Base-by-base conservation (phyloP, 2,888 invertebrate species). In the Encarsia formosa region DNA sequence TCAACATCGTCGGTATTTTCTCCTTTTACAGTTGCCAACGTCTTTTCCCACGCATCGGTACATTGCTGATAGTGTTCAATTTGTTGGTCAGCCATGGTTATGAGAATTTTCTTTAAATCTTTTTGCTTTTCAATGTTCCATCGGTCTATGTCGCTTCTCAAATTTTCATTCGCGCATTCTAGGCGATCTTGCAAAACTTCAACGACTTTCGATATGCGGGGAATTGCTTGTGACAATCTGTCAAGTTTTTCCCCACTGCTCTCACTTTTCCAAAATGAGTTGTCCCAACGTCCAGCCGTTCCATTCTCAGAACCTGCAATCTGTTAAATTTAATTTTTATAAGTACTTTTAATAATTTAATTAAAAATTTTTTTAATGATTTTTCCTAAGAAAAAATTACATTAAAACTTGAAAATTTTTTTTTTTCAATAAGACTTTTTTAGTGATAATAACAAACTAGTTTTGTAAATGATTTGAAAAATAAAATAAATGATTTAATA, bases 111-210 rank as follows among this genome's bases (percentile, higher is more conserved):
- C 65, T 83, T 83, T 44, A 86, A 68, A 68, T 84, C 84, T 26
- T 77, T 73, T 53, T 80, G 80, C 64, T 85, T 86, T 59, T 83
- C 84, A 26, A 75, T 65, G 58, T 83, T 81, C 86, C 86, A 86
- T 51, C 84, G 75, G 45, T 83, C 81, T 54, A 85, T 71, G 67
- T 86, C 86, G 35, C 85, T 83, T 44, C 83, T 75, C 23, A 86
- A 70, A 65, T 84, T 82, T 65, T 85, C 83, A 66, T 85, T 85
- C 0, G 85, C 83, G 64, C 83, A 83, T 66, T 84, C 84, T 39
- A 83, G 73, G 61, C 79, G 79, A 69, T 86, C 86, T 66, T 82
- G 82, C 42, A 77, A 66, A 2, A 75, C 65, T 63, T 80, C 80
- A 0, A 77, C 76, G 47, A 76, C 77, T 59, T 79, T 79, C 1